Base-by-base conservation (phyloP, 2,797 vertebrate genomes). In the Cottoperca gobio region DNA sequence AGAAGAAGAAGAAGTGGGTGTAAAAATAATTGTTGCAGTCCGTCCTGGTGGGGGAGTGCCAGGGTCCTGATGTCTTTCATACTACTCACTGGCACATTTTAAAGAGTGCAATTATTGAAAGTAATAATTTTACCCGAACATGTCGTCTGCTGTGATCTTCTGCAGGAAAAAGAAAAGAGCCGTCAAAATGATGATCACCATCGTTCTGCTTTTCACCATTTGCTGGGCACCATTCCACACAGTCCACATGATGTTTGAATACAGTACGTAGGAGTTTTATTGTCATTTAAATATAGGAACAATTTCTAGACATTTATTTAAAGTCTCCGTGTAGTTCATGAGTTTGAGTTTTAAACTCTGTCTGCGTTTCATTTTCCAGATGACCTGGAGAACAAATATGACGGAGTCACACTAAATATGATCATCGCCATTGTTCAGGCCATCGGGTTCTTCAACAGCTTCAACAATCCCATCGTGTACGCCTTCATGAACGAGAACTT, bases 211-310 rank as follows among this genome's bases (percentile, higher is more conserved):
- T 4, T 96, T 96, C 85, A 95, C 96, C 7, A 49, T 96, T 53
- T 96, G 96, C 81, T 96, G 96, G 96, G 96, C 96, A 0, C 96
- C 95, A 0, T 96, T 96, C 81, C 96, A 96, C 77, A 95, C 94
- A 0, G 93, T 96, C 10, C 95, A 96, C 89, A 96, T 96, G 94
- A 88, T 96, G 45, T 95, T 95, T 55, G 96, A 96, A 81, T 96
- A 96, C 86, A 90, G 96, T 96, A 86, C 95, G 95, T 92, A 6
- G 16, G 8, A 16, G 53, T 21, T 35, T 43, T 13, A 19, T 46
- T 16, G 12, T 11, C 3, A 48, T 64, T 3, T 24, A 13, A 7
- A 23, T 39, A 17, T 8, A 28, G 17, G 1, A 50, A 50, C 7
- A 10, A 17, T 58, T 16, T n/a, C n/a, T n/a, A n/a, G n/a, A n/a